phyloP scores from a whole-genome alignment of 2,797 vertebrate species.

The Melopsittacus undulatus region DNA sequence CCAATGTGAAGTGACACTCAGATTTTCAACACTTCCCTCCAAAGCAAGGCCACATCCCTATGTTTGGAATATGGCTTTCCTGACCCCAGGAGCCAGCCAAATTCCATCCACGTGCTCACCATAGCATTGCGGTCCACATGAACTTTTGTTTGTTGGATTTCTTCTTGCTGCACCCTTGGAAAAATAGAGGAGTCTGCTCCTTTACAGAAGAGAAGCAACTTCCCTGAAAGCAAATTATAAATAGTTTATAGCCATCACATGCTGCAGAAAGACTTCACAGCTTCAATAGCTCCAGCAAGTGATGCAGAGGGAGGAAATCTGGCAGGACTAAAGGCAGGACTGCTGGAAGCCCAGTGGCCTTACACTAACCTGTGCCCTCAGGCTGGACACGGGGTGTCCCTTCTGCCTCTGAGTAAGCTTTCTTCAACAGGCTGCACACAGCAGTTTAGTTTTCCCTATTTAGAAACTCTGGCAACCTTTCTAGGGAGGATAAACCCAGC shows the following conservation, averaged over 20 bases:
- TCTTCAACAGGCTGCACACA: background rate
- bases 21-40: slow-evolving; percentile 38
- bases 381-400: accelerated
- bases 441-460: background rate
- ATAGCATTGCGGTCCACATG: slow-evolving; percentile 93
- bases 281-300: background rate
- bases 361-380: background rate
- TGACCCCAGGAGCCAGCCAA: slow-evolving; percentile 21
- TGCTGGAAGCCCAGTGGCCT: background rate
- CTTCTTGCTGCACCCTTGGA: slow-evolving; percentile 86
- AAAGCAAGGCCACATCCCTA: slow-evolving; percentile 35
- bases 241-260: background rate
- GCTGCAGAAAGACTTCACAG: background rate
- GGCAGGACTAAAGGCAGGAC: background rate
- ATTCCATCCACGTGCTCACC: slow-evolving; percentile 72
- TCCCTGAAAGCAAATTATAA: slow-evolving; percentile 80
- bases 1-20: background rate
- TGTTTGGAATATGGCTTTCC: slow-evolving; percentile 31
- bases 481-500: background rate
- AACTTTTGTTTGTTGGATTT: slow-evolving; percentile 87
- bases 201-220: slow-evolving; percentile 93
- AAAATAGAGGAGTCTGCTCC: slow-evolving; percentile 97
- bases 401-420: background rate
- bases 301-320: background rate
- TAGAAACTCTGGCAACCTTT: background rate